Base-by-base conservation (phyloP, 2,113 vertebrate genomes). In the Nannospalax galili region DNA sequence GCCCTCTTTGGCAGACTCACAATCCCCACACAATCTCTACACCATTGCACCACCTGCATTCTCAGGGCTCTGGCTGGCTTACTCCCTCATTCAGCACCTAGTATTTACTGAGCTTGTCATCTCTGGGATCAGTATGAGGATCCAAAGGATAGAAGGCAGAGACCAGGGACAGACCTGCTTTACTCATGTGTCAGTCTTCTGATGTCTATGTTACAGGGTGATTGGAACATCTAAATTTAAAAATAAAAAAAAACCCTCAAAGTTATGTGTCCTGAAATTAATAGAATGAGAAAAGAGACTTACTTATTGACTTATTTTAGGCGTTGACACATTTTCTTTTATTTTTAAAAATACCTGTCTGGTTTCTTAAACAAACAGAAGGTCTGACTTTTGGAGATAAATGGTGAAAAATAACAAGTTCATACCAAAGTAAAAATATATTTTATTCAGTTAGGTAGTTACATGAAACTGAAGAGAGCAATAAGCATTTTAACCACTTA, bases 301-400 rank as follows among this genome's bases (percentile, higher is more conserved):
- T 24, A 85, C 19, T 70, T 11, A 40, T 84, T 74, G 10, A 74
- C 35, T 45, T 84, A 24, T 4, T 17, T 75, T 69, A 94, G 12
- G 12, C 22, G 1, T 84, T 69, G 10, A 88, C 12, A 75, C 28
- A 35, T 64, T 60, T 48, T 37, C 77, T n/a, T 48, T 45, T 17
- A 28, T 73, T 73, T 82, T 92, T 3, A 42, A 69, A 75, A 80
- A 67, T 69, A 15, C 1, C 8, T 78, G 15, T 42, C 8, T 80
- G 24, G 10, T 37, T 58, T 85, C 77, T 88, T 64, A 93, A 78
- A 87, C 10, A 87, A 91, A 88, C 92, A 6, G 24, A 96, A 82
- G 20, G 74, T 84, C 30, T 72, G 58, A 0, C 16, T 73, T 88
- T 6, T 85, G 52, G 73, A 62, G 9, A 65, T 91, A 74, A 87